Evolutionary conservation across 2,888 invertebrate genomes (phyloP), one percentile per base, ranked within the genome.

Genomic region (Heliconius erato): DNA sequence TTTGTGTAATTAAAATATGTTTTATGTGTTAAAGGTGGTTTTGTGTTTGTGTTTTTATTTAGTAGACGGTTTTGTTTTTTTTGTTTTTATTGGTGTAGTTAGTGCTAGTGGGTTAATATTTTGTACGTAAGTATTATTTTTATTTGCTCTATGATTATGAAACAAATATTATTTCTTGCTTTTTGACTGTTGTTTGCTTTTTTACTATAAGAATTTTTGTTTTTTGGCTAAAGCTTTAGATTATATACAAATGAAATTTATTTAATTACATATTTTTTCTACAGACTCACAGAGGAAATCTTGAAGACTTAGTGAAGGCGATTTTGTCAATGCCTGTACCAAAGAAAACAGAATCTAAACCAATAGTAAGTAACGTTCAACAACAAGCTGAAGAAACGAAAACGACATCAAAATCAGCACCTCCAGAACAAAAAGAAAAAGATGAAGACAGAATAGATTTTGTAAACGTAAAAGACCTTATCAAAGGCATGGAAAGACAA

Each of bases 401-500:
- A 85, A 85, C 89, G 0, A 82, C 85, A 2, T 72, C 88, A 0
- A 93, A 92, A 84, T 87, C 89, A 19, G 54, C 44, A 0, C 87
- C 89, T 87, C 90, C 88, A 3, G 82, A 86, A 11, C 86, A 88
- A 4, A 94, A 94, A 82, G 94, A 96, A 6, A 94, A 94, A 82
- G 94, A 96, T 83, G 96, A 96, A 85, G 94, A 96, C 80, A 93
- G 96, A 84, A 95, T 96, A 65, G 96, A 96, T 83, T 96, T 96
- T 80, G 94, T 96, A n/a, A 96, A 96, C 82, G 97, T 97, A 28
- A 96, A 96, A 90, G 97, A 97, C 88, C 91, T 97, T 23, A 96
- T 97, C 72, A 97, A 97, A 89, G 97, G 97, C 86, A 96, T 97
- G 91, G 97, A 97, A 87, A 96, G 95, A 84, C 94, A 95, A 80